Conservation (phyloP, 1,140 invertebrate genomes). For the Zaprionus davidi region DNA sequence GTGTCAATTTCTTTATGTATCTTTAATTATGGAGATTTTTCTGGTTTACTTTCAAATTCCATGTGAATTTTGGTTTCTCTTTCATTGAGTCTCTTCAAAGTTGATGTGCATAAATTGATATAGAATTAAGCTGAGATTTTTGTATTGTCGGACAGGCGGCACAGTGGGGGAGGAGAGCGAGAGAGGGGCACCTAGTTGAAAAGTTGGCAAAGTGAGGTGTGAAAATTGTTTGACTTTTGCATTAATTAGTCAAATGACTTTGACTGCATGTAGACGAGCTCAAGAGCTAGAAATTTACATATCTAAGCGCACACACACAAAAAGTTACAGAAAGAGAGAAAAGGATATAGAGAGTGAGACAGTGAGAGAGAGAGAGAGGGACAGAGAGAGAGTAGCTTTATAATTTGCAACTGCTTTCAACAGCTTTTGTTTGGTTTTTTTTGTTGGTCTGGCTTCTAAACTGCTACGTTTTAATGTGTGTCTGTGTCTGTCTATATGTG, state of each 20-base stretch:
- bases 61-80: not conserved
- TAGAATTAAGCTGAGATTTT: not conserved
- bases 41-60: not conserved
- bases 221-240: slow-evolving; percentile 52
- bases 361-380: not conserved
- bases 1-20: not conserved
- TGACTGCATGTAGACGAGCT: slow-evolving; percentile 40
- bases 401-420: slow-evolving; percentile 58
- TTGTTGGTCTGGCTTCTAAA: not conserved
- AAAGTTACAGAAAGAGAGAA: slow-evolving; percentile 22
- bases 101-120: slow-evolving; percentile 23
- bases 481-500: not conserved
- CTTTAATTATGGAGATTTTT: not conserved
- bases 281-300: slow-evolving; percentile 33
- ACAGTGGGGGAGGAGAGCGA: not conserved
- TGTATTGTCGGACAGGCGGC: not conserved
- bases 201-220: slow-evolving; percentile 26
- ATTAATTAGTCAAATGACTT: slow-evolving; percentile 57
- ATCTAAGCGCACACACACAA: slow-evolving; percentile 32
- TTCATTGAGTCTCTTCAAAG: slow-evolving; percentile 3
- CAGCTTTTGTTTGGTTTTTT: slow-evolving; percentile 29
- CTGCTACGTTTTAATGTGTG: not conserved
- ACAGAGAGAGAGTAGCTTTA: slow-evolving; percentile 7
- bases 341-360: not conserved
- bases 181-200: not conserved